Base-by-base conservation (phyloP, 2,888 invertebrate species). In the Limnephilus lunatus region DNA sequence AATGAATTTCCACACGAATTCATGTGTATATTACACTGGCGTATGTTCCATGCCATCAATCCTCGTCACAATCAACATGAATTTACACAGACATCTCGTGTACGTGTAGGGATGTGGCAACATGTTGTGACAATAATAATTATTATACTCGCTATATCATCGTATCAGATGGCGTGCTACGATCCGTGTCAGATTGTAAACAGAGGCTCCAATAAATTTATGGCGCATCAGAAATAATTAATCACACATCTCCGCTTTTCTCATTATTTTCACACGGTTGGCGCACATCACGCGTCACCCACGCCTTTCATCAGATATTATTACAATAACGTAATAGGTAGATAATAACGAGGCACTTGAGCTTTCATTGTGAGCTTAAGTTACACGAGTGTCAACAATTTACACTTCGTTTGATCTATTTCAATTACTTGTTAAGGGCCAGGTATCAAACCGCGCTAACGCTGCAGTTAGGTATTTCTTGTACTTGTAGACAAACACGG, bases 221-320 rank as follows among this genome's bases (percentile, higher is more conserved):
- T 68, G 5, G 19, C 68, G n/a, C 68, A 25, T 68, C 68, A 68
- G 25, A 68, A 68, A 68, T 68, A 68, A 68, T 68, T 68, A 68
- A 68, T 68, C 68, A 68, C 68, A n/a, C 68, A 68, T 68, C 25
- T 68, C 68, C 3, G 68, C 25, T 7, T 68, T 68, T 68, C 68
- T 68, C 68, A 68, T 68, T 68, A 68, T 68, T 68, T 68, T n/a
- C 68, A 68, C 68, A n/a, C 68, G 68, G 68, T 68, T 68, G 68
- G 68, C 68, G 68, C 25, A 68, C 68, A 68, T 68, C 68, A 68
- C 68, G 68, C 53, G 15, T 53, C 53, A 53, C 19, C 15, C 68
- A 68, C 68, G 68, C 68, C 68, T 68, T 68, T 25, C 68, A 9
- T 68, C 68, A n/a, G 9, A 68, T 68, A n/a, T 68, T 68, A 68